Evolutionary conservation across 2,797 vertebrate genomes (phyloP).

Genomic region (Naso thynnoides): DNA sequence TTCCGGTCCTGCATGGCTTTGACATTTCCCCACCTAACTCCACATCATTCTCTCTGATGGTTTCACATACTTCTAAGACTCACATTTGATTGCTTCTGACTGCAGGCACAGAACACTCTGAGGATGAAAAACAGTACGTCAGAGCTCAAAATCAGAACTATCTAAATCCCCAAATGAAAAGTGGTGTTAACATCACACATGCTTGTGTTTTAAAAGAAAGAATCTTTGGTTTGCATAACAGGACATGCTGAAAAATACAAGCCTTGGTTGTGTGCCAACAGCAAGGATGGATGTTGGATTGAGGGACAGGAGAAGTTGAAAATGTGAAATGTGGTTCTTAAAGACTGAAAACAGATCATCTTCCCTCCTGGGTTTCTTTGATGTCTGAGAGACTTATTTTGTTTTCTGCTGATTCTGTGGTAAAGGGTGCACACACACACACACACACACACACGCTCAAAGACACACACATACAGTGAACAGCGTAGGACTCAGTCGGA

Average conservation of each 20-base stretch:
- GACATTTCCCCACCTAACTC: background rate
- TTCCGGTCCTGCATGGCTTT: conserved; percentile 9
- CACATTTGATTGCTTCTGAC: conserved; percentile 6
- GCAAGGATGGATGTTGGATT: conserved; percentile 14
- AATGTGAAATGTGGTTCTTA: conserved; percentile 50
- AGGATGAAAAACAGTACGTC: conserved; percentile 46
- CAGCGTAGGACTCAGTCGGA: conserved; percentile 13
- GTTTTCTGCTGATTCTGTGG: conserved; percentile 67
- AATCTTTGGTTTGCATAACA: conserved; percentile 59
- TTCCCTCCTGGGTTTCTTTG: conserved; percentile 56
- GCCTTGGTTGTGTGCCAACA: conserved; percentile 48
- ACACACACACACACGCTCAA: background rate
- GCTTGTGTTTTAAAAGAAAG: conserved; percentile 33
- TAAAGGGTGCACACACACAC: conserved; percentile 12
- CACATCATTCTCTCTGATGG: conserved; percentile 12
- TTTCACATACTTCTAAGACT: conserved; percentile 18
- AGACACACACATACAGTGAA: background rate
- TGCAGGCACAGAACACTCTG: conserved; percentile 17
- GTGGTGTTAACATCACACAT: conserved; percentile 43
- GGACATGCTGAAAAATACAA: conserved; percentile 51
- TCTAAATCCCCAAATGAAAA: conserved; percentile 60
- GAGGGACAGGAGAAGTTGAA: conserved; percentile 24
- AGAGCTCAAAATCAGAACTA: conserved; percentile 51
- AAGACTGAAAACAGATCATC: conserved; percentile 64
- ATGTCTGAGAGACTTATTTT: conserved; percentile 65